Percentiles rank a stretch among this genome's conserved stretches.
These are phyloP conservation scores for Trichogramma pretiosum DNA, from an alignment of 1,140 invertebrate species.

Conservation along the genomic window DNA sequence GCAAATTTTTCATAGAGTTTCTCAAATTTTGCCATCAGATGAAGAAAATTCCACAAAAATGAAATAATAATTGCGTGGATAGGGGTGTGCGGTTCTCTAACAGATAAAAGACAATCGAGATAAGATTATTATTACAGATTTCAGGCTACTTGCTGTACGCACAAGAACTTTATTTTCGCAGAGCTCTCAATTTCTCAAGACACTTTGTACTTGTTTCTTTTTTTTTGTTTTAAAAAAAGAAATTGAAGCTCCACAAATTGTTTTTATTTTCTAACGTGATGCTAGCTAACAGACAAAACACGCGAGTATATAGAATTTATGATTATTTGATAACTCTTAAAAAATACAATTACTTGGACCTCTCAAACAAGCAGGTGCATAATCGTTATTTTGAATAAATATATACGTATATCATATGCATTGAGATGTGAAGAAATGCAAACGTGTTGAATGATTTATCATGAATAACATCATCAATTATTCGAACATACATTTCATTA, in stretches of 20 bases:
- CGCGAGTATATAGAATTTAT: background rate
- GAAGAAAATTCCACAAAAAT: too few species aligned
- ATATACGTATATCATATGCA: background rate
- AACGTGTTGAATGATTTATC: too few species aligned
- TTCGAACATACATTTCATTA: too few species aligned
- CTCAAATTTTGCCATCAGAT: too few species aligned
- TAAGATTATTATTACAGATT: background rate
- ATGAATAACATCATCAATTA: too few species aligned
- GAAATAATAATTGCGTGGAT: conserved; percentile 7
- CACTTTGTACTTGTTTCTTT: background rate
- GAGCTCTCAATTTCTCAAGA: too few species aligned
- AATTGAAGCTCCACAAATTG: background rate
- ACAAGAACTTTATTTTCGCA: too few species aligned
- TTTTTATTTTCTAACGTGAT: conserved; percentile 3
- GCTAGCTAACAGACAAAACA: conserved; percentile 1
- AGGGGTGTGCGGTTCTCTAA: conserved; percentile 16
- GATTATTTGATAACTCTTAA: conserved; percentile 3
- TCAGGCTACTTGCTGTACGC: background rate
- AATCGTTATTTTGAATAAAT: background rate
- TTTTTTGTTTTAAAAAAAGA: background rate
- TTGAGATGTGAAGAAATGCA: background rate
- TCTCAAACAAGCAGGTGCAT: conserved; percentile 1
- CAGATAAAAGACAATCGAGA: conserved; percentile 3
- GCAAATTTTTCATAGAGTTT: too few species aligned
- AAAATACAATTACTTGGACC: conserved; percentile 14